Conservation (phyloP, 2,888 invertebrate genomes). For the Agriopis leucophaearia region DNA sequence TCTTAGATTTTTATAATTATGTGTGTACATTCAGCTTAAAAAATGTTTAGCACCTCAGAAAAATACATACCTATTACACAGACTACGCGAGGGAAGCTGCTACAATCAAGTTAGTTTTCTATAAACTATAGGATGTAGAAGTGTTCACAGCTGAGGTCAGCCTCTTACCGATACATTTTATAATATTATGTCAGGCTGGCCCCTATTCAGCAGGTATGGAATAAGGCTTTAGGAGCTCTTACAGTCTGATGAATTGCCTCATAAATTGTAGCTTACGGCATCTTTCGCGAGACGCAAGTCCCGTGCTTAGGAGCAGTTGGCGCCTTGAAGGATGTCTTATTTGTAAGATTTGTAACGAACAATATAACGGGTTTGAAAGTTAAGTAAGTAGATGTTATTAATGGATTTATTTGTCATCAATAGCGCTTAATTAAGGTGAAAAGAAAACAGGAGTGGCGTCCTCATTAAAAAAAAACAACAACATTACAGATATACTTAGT, state of each 20-base stretch:
- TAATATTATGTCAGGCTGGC: slow-evolving; percentile 49
- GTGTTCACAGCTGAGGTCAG: slow-evolving; percentile 46
- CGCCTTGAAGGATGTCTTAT: slow-evolving; percentile 52
- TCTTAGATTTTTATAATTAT: too few species aligned
- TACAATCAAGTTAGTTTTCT: too few species aligned
- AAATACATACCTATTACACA: too few species aligned
- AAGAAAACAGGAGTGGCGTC: too few species aligned
- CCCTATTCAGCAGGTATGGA: slow-evolving; percentile 53
- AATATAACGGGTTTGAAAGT: background rate
- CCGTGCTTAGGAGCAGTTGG: slow-evolving; percentile 57
- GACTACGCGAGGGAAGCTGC: too few species aligned
- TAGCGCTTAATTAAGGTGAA: background rate
- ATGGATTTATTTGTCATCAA: background rate
- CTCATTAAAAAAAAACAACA: too few species aligned
- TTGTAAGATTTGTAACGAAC: slow-evolving; percentile 37
- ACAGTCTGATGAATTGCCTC: slow-evolving; percentile 68
- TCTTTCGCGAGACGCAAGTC: slow-evolving; percentile 51
- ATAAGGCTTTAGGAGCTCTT: slow-evolving; percentile 57
- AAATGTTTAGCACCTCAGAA: too few species aligned
- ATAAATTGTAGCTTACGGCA: slow-evolving; percentile 66
- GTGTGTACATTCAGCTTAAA: too few species aligned
- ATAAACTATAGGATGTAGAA: background rate
- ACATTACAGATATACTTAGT: too few species aligned
- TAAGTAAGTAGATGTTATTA: background rate
- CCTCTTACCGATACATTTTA: slow-evolving; percentile 52